Base-by-base conservation (phyloP, 1,140 invertebrate species). In the Philaenus spumarius region DNA sequence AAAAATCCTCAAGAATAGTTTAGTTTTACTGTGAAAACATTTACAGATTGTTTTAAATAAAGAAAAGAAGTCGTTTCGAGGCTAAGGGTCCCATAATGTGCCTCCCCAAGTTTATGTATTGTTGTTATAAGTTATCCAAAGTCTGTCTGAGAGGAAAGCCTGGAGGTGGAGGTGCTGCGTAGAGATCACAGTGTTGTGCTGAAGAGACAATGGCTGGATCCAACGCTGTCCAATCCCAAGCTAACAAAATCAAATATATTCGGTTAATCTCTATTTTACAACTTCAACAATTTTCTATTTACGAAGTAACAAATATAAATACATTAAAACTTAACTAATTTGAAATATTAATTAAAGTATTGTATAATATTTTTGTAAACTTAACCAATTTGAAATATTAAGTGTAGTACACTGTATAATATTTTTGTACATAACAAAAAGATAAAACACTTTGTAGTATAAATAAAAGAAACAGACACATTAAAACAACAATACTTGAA, bases 181-280 rank as follows among this genome's bases (percentile, higher is more conserved):
- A 77, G 61, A 77, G 72, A 58, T 77, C 73, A 67, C 68, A 66
- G 69, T 68, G 57, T 68, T 73, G 79, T 62, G 79, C 78, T 35
- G 85, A 85, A 55, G 85, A 86, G 67, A 93, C 82, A 66, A 93
- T 92, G 54, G 90, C 89, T 55, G 90, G 89, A 76, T 93, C 90
- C 73, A 91, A 80, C 60, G 85, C 80, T 66, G 89, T 89, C 88
- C 89, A 90, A 73, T 90, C 87, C 56, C 65, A 67, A 20, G 59
- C 64, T 67, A 48, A 24, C 55, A 55, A 58, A 51, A 39, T 11
- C 54, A 23, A 46, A 55, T 34, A 22, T 19, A 3, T 1, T 47
- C 17, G 11, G 19, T 47, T 47, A 47, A 26, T 47, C n/a, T n/a
- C n/a, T n/a, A n/a, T n/a, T n/a, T n/a, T n/a, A n/a, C n/a, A n/a